Percentiles rank a stretch among this genome's conserved stretches.
phyloP scores from a whole-genome alignment of 2,888 invertebrate species.

The Phorcus lineatus region DNA sequence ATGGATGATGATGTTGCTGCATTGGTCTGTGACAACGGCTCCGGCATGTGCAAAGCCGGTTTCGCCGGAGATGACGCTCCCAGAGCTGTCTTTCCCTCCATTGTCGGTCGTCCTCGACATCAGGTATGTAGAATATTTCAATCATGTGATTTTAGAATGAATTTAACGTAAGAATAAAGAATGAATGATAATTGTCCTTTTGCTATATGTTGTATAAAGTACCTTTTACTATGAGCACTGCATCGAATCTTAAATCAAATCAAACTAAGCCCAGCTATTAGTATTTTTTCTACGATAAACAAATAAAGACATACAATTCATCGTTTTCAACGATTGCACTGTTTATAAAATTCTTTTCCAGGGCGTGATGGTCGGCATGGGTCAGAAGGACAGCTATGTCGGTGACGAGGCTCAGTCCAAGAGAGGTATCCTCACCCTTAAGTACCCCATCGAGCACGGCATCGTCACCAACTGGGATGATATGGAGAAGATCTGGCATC shows the following conservation, averaged over 20 bases:
- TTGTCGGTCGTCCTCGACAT: constrained; percentile 59
- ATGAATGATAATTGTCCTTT: too few species aligned
- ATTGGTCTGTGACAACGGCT: constrained; percentile 84
- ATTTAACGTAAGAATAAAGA: too few species aligned
- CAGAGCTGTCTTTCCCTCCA: constrained; percentile 58
- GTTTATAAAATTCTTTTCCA: constrained; percentile 18
- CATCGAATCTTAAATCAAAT: too few species aligned
- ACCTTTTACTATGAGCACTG: too few species aligned
- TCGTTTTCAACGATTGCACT: too few species aligned
- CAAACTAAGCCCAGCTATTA: too few species aligned
- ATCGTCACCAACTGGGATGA: constrained; percentile 74
- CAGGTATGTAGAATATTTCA: too few species aligned
- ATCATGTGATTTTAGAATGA: too few species aligned
- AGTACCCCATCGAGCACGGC: constrained; percentile 73
- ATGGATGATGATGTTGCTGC: constrained; percentile 74
- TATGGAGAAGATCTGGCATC: constrained; percentile 75
- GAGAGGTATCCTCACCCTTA: constrained; percentile 70
- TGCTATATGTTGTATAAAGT: too few species aligned
- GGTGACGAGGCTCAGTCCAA: constrained; percentile 71
- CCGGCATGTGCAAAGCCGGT: constrained; percentile 78
- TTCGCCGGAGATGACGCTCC: constrained; percentile 62
- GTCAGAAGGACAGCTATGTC: constrained; percentile 69
- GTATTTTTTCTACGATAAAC: too few species aligned
- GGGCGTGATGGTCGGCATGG: constrained; percentile 66
- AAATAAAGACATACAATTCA: too few species aligned